phyloP scores from a whole-genome alignment of 2,113 vertebrate species.

The Laticauda laticaudata region DNA sequence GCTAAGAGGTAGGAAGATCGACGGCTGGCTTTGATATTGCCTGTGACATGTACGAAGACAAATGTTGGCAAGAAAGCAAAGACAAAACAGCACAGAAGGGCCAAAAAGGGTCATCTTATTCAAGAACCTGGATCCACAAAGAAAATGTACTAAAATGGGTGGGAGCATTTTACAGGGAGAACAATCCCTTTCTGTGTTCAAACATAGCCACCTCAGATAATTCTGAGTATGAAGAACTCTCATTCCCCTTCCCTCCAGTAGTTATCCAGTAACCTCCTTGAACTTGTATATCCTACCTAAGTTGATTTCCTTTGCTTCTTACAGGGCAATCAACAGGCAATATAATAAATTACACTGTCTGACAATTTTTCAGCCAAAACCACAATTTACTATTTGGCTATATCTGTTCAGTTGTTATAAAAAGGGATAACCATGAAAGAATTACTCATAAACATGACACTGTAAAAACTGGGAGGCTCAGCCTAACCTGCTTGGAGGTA shows the following conservation, averaged over 20 bases:
- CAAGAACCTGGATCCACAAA: background rate
- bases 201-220: background rate
- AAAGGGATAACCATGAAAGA: background rate
- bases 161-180: background rate
- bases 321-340: background rate
- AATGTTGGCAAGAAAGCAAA: conserved; percentile 20
- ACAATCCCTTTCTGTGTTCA: background rate
- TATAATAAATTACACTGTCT: background rate
- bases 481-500: background rate
- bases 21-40: conserved; percentile 90
- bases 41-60: conserved; percentile 64
- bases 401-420: background rate
- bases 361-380: background rate
- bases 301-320: background rate
- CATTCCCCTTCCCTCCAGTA: background rate
- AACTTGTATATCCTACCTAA: background rate
- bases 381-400: background rate
- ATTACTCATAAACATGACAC: background rate
- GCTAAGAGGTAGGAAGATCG: conserved; percentile 97
- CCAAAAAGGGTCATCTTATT: background rate
- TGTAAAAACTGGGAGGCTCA: background rate
- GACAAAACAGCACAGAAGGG: background rate
- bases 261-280: background rate
- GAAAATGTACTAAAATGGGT: background rate
- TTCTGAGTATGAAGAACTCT: background rate